A percentile compares a stretch with the other conserved stretches of the same genome.
These are phyloP conservation scores for Elanoides forficatus DNA, from an alignment of 2,113 vertebrate species.

Conservation along the genomic window DNA sequence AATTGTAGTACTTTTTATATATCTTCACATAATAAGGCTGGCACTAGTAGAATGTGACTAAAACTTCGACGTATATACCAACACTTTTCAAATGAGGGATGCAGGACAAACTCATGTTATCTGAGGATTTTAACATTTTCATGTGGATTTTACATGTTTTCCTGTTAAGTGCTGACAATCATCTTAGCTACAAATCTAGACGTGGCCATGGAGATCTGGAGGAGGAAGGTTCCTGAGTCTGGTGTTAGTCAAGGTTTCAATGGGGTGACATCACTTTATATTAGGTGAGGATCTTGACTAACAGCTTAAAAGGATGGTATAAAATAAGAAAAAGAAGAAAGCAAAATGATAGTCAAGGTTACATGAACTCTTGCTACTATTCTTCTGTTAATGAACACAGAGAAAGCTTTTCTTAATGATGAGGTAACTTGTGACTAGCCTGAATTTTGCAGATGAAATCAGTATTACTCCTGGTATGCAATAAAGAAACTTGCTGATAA, in stretches of 20 bases:
- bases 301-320: neutral
- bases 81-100: neutral
- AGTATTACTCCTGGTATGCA: neutral
- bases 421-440: neutral
- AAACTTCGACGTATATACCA: neutral
- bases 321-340: neutral
- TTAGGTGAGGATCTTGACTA: neutral
- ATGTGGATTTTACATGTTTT: neutral
- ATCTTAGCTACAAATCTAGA: neutral
- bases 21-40: neutral
- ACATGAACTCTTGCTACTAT: neutral
- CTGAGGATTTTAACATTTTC: neutral
- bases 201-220: neutral
- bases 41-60: neutral
- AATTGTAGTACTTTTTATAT: neutral
- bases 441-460: neutral
- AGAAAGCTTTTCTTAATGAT: neutral
- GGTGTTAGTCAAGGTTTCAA: neutral
- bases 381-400: neutral
- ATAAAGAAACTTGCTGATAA: constrained; percentile 7
- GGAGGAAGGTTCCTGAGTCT: neutral
- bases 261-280: neutral
- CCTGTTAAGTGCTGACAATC: neutral
- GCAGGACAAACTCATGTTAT: neutral
- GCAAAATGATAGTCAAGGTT: neutral